A percentile compares a stretch with the other conserved stretches of the same genome.
Evolutionary conservation across 2,888 invertebrate genomes (phyloP).

Genomic region (Nematopogon swammerdamellus): DNA sequence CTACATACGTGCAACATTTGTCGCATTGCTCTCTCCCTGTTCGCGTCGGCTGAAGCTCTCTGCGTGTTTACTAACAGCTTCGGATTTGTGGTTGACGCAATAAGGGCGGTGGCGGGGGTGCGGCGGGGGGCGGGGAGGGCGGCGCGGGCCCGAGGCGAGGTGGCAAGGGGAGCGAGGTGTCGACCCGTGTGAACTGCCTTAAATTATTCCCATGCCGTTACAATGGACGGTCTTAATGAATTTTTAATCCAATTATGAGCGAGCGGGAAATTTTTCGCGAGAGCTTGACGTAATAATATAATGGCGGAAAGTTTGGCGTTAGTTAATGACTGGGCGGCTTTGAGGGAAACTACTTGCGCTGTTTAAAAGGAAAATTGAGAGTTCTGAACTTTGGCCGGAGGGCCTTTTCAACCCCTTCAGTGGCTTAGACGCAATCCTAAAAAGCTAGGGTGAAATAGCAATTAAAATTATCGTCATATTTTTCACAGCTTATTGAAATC

Average conservation of each 20-base stretch:
- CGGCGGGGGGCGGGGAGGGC: background rate
- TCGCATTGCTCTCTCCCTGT: no score
- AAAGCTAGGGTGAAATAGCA: no score
- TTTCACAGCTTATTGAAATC: no score
- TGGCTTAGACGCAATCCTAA: no score
- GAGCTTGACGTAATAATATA: slow-evolving; percentile 38
- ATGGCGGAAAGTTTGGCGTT: slow-evolving; percentile 11
- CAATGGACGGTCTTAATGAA: slow-evolving; percentile 47
- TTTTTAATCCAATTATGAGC: slow-evolving; percentile 55
- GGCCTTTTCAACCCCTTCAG: no score
- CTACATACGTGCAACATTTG: no score
- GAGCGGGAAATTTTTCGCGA: slow-evolving; percentile 44
- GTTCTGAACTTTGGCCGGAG: no score
- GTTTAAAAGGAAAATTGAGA: no score
- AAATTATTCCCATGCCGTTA: slow-evolving; percentile 49
- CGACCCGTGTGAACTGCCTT: slow-evolving; percentile 44
- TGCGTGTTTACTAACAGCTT: background rate
- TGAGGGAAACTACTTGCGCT: no score
- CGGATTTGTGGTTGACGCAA: background rate
- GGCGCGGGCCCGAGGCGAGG: background rate
- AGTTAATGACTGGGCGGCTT: no score
- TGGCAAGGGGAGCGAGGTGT: slow-evolving; percentile 23
- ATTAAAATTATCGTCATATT: no score
- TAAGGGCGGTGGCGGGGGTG: background rate
- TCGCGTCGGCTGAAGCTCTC: no score